Base-by-base conservation (phyloP, 2,113 vertebrate genomes). In the Bubo blakistoni region DNA sequence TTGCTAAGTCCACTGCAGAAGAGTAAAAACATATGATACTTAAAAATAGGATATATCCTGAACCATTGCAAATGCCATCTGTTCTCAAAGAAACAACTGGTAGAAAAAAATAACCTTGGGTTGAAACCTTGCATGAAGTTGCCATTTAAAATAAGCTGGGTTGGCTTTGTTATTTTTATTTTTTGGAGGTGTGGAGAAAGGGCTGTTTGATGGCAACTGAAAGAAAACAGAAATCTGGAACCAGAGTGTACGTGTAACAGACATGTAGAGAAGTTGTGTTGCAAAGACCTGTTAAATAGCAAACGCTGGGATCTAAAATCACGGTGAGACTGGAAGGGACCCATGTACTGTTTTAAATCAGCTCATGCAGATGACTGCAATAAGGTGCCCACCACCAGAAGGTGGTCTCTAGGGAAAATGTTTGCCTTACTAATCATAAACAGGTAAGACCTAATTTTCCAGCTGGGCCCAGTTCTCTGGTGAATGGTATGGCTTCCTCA, bases 31-130 rank as follows among this genome's bases (percentile, higher is more conserved):
- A 92, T 88, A 90, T 92, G 93, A 96, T 67, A 93, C 92, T 95
- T 96, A 97, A 96, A 97, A 96, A 97, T 96, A 97, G 96, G 76
- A 63, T 94, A 36, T 84, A 91, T 89, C 83, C 88, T 91, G 92
- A 96, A 85, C 91, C 58, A 71, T 94, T 89, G 70, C 91, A 94
- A 92, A 61, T 13, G 36, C 95, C 96, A 96, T 96, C 96, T 97
- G 97, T 96, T 96, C 94, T 91, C 81, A 74, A 52, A 94, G 94
- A 94, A 96, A 97, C 95, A 97, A 95, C 92, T 92, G 95, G 84
- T 79, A 72, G 86, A 38, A 92, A 96, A 96, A 96, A 95, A 96
- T 92, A 96, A 91, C 91, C 92, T 80, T 77, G 90, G 93, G 90
- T 92, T 96, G 84, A 92, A 97, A 97, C 96, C 84, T 94, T 95